A percentile compares a stretch with the other conserved stretches of the same genome.
Evolutionary conservation across 1,140 invertebrate genomes (phyloP).

Genomic region (Drosophila repleta): DNA sequence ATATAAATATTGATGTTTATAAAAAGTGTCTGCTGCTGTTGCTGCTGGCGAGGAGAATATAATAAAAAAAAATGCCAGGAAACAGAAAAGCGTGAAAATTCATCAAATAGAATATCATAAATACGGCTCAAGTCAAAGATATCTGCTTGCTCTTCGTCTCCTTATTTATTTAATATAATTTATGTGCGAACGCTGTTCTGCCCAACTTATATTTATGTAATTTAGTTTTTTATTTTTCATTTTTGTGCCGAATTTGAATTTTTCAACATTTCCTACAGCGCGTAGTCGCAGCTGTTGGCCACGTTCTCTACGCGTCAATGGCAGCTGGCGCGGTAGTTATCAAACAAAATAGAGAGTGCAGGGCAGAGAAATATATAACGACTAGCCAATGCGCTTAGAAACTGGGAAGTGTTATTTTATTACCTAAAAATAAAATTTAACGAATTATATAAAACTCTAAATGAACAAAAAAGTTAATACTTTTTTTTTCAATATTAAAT

Average conservation of each 20-base stretch:
- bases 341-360: conserved; percentile 6
- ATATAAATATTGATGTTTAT: conserved; percentile 68
- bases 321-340: conserved; percentile 21
- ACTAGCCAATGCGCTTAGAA: conserved; percentile 8
- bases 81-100: conserved; percentile 9
- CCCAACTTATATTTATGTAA: conserved; percentile 50
- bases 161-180: conserved; percentile 40
- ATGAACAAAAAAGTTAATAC: no score
- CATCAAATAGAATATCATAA: conserved; percentile 46
- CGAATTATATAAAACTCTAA: no score
- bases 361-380: conserved; percentile 10
- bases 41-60: background rate
- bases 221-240: conserved; percentile 34
- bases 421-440: no score
- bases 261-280: conserved; percentile 14
- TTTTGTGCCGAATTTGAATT: conserved; percentile 46
- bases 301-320: conserved; percentile 29
- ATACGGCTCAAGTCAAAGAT: conserved; percentile 43
- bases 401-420: no score
- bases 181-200: conserved; percentile 51
- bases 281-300: conserved; percentile 13
- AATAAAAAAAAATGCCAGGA: background rate
- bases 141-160: background rate
- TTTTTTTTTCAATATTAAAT: no score
- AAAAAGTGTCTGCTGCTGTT: conserved; percentile 48